Conservation (phyloP, 2,113 vertebrate species). For the Tyrannus savana region DNA sequence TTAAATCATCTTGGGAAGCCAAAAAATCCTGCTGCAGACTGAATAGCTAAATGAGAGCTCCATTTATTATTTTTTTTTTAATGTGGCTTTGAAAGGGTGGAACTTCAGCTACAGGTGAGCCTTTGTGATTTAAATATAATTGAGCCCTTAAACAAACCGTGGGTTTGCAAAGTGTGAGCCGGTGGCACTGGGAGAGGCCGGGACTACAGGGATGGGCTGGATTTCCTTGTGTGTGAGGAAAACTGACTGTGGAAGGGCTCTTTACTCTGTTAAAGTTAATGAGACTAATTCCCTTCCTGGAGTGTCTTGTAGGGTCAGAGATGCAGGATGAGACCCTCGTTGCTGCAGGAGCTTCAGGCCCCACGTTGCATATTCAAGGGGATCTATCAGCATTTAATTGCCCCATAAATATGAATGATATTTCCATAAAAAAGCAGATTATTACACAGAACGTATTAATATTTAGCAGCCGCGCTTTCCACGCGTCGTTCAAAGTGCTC, state of each 20-base stretch:
- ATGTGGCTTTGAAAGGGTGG: not conserved
- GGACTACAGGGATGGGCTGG: not conserved
- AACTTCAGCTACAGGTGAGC: not conserved
- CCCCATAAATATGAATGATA: not conserved
- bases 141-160: not conserved
- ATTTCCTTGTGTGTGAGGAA: not conserved
- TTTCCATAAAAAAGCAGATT: not conserved
- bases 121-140: not conserved
- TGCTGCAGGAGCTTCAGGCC: not conserved
- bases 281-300: not conserved
- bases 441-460: not conserved
- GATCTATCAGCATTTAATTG: not conserved
- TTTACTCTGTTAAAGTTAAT: not conserved
- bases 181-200: not conserved
- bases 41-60: not conserved
- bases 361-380: not conserved
- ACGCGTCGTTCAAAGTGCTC: not conserved
- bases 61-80: not conserved
- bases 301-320: not conserved
- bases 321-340: rapidly evolving
- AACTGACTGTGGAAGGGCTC: not conserved
- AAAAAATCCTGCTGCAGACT: not conserved
- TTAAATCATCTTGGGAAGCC: not conserved
- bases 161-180: not conserved
- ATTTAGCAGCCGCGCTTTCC: not conserved